phyloP scores from a whole-genome alignment of 2,797 vertebrate genomes.

The Botia kubotai region DNA sequence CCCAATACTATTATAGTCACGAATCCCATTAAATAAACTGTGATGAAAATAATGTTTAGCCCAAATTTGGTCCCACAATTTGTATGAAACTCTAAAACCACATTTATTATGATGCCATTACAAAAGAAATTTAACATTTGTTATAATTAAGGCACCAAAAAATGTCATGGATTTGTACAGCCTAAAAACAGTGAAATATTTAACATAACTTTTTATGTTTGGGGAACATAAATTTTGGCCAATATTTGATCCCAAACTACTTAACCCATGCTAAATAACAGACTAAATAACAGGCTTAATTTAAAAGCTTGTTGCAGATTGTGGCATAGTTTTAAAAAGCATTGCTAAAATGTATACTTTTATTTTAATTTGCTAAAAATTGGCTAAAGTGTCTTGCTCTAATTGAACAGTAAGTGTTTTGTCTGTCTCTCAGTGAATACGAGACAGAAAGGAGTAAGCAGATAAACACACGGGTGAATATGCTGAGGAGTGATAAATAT shows the following conservation, averaged over 20 bases:
- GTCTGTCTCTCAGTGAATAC: not conserved
- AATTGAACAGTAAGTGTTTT: not conserved
- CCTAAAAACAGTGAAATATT: too few species aligned
- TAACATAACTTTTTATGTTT: not conserved
- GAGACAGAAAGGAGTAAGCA: conserved; percentile 11
- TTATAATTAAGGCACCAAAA: too few species aligned
- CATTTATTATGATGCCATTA: too few species aligned
- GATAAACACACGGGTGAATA: conserved; percentile 27
- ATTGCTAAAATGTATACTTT: too few species aligned
- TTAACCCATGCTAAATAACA: not conserved
- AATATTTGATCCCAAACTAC: not conserved
- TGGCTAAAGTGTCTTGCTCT: not conserved
- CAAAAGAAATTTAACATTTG: too few species aligned
- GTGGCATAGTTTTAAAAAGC: not conserved
- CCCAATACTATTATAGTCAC: too few species aligned
- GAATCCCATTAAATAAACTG: too few species aligned
- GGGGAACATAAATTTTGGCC: not conserved
- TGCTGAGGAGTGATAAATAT: conserved; percentile 36
- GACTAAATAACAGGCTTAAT: not conserved
- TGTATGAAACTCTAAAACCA: too few species aligned
- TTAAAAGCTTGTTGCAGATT: not conserved
- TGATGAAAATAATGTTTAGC: too few species aligned
- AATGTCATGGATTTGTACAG: too few species aligned
- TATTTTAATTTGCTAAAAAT: too few species aligned
- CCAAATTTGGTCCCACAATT: too few species aligned